Evolutionary conservation across 2,797 vertebrate species (phyloP).

Genomic region (Phataginus tricuspis): DNA sequence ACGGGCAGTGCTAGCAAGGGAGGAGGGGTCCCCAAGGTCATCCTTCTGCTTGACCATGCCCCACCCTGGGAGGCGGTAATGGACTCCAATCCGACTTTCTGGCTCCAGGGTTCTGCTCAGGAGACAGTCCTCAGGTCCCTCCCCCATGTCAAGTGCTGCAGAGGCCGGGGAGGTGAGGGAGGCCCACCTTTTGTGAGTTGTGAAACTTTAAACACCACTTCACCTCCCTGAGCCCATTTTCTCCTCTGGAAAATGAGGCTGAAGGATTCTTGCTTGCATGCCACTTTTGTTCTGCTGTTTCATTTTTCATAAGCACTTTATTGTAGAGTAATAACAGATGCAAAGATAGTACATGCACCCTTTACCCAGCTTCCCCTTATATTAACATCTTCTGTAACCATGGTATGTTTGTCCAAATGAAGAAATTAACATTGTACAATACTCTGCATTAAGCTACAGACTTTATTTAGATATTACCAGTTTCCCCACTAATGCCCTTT

Average conservation of each 20-base stretch:
- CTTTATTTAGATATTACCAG: neutral
- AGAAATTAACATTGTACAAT: neutral
- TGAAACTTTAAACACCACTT: neutral
- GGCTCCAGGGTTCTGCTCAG: neutral
- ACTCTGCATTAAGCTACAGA: neutral
- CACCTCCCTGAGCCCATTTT: neutral
- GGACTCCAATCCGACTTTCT: neutral
- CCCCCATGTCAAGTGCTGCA: neutral
- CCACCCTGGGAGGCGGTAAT: neutral
- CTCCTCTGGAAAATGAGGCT: neutral
- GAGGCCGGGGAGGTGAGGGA: neutral
- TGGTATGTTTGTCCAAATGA: fast-evolving
- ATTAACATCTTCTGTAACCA: neutral
- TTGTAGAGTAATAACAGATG: neutral
- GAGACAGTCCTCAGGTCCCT: neutral
- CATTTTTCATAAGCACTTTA: neutral
- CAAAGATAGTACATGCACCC: neutral
- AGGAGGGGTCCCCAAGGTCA: neutral
- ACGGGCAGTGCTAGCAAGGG: fast-evolving
- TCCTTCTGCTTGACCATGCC: neutral
- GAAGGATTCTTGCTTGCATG: neutral
- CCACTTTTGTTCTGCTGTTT: neutral
- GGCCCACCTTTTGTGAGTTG: neutral
- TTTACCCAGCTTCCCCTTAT: neutral
- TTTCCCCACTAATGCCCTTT: neutral